A percentile compares a stretch with the other conserved stretches of the same genome.
phyloP scores from a whole-genome alignment of 2,797 vertebrate genomes.

The Apodemus agrarius region DNA sequence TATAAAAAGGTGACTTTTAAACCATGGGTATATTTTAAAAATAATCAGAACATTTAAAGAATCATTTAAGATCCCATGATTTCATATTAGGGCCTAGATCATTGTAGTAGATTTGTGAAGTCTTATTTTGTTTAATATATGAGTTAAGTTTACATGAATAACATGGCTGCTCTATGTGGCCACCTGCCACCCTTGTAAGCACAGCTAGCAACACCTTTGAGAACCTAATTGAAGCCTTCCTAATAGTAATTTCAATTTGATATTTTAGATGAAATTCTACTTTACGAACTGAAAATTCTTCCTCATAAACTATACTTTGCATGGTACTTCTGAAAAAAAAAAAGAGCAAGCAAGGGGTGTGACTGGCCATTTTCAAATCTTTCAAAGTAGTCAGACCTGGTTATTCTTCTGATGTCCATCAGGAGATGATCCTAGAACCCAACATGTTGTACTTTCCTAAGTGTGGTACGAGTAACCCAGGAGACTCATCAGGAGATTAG shows the following conservation, averaged over 20 bases:
- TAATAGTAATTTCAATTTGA: slow-evolving; percentile 88
- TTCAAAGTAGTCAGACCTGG: slow-evolving; percentile 68
- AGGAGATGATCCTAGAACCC: slow-evolving; percentile 46
- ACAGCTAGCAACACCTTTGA: slow-evolving; percentile 85
- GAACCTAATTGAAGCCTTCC: slow-evolving; percentile 87
- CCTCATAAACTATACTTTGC: slow-evolving; percentile 82
- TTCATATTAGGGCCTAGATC: slow-evolving; percentile 66
- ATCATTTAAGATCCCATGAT: slow-evolving; percentile 55
- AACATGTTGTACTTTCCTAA: background rate
- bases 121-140: slow-evolving; percentile 83
- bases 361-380: slow-evolving; percentile 79
- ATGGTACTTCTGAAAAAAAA: slow-evolving; percentile 80
- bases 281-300: slow-evolving; percentile 85
- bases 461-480: background rate
- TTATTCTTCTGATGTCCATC: slow-evolving; percentile 64
- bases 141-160: slow-evolving; percentile 86
- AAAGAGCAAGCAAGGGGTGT: slow-evolving; percentile 75
- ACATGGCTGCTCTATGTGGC: slow-evolving; percentile 84
- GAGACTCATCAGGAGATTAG: background rate
- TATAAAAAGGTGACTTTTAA: background rate
- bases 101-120: slow-evolving; percentile 75
- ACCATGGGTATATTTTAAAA: background rate
- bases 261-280: slow-evolving; percentile 85
- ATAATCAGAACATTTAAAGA: slow-evolving; percentile 36
- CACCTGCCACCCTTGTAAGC: slow-evolving; percentile 87